A percentile compares a stretch with the other conserved stretches of the same genome.
phyloP scores from a whole-genome alignment of 2,797 vertebrate genomes.

The Loriculus beryllinus region DNA sequence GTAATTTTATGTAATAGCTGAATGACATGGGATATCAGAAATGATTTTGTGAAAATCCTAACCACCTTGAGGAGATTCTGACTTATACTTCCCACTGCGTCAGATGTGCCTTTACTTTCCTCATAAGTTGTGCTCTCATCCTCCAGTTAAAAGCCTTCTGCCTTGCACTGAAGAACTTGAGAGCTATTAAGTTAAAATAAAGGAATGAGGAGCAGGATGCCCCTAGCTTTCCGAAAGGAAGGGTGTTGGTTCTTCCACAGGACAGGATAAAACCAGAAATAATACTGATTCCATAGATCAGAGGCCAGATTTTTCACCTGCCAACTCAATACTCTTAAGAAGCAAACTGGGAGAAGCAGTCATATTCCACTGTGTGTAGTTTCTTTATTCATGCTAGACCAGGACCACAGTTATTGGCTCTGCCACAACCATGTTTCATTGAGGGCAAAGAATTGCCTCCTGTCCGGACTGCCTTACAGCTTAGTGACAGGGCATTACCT shows the following conservation, averaged over 20 bases:
- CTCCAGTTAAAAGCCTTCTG: background rate
- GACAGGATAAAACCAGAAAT: background rate
- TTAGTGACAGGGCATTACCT: background rate
- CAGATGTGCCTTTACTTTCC: background rate
- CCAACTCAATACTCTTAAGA: background rate
- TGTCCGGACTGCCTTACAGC: background rate
- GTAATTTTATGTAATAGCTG: background rate
- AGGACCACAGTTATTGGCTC: background rate
- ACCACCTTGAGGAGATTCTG: background rate
- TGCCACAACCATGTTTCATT: background rate
- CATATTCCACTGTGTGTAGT: background rate
- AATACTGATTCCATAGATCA: background rate
- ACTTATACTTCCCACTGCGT: background rate
- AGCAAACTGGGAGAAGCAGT: background rate
- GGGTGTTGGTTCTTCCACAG: background rate
- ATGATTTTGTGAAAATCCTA: background rate
- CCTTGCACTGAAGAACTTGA: background rate
- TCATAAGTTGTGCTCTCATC: background rate
- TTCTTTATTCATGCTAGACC: accelerated
- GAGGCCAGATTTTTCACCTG: background rate
- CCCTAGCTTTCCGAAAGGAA: background rate
- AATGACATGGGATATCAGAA: background rate
- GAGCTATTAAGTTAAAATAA: background rate
- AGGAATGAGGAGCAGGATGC: background rate
- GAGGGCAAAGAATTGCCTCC: background rate